Evolutionary conservation across 2,888 invertebrate genomes (phyloP).

Genomic region (Lydus trimaculatus): DNA sequence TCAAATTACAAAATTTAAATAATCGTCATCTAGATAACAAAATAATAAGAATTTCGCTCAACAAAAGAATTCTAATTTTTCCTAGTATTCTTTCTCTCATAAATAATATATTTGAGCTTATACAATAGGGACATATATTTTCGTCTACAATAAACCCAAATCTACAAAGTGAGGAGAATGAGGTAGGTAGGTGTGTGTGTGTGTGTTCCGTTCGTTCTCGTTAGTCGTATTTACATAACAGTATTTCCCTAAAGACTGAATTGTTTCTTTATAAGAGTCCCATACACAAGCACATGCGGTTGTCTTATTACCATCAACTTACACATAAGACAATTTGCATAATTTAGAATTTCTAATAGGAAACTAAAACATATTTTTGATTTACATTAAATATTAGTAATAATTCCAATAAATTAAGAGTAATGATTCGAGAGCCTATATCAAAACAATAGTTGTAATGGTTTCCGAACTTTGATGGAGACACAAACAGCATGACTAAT

Average conservation of each 20-base stretch:
- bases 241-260: slow-evolving; percentile 40
- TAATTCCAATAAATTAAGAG: neutral
- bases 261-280: slow-evolving; percentile 39
- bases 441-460: neutral
- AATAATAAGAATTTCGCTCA: no score
- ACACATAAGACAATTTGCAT: slow-evolving; percentile 25
- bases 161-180: slow-evolving; percentile 28
- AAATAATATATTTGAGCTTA: slow-evolving; percentile 26
- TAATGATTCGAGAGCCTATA: no score
- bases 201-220: slow-evolving; percentile 34
- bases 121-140: slow-evolving; percentile 33
- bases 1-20: no score
- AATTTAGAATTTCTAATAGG: neutral
- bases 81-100: neutral
- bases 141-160: slow-evolving; percentile 28
- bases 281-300: slow-evolving; percentile 19
- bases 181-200: no score
- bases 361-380: neutral
- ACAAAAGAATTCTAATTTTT: neutral
- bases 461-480: neutral
- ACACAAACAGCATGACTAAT: neutral
- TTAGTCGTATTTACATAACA: slow-evolving; percentile 41
- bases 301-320: slow-evolving; percentile 40
- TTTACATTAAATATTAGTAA: neutral
- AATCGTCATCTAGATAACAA: no score